Conservation (phyloP, 1,140 invertebrate species). For the Bombyx mandarina region DNA sequence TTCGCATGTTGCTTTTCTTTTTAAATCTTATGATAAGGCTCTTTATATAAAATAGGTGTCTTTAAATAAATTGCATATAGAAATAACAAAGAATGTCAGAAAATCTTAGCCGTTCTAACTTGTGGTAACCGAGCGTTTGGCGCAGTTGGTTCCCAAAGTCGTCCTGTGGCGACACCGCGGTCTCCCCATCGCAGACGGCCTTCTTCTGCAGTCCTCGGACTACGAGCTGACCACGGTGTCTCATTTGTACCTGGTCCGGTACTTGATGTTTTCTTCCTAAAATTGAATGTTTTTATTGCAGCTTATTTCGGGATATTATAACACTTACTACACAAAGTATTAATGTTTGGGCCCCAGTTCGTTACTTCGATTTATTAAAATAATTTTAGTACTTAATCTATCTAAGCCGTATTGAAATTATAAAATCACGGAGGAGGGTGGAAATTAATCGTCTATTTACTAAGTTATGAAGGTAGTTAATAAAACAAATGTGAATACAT, state of each 20-base stretch:
- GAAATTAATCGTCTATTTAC: no score
- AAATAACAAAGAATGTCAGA: neutral
- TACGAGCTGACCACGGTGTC: conserved; percentile 44
- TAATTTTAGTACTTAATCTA: no score
- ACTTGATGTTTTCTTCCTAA: conserved; percentile 15
- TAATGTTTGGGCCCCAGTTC: no score
- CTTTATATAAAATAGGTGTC: neutral
- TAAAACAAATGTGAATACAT: no score
- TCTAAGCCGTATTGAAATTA: no score
- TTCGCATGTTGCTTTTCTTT: neutral
- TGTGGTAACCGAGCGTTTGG: conserved; percentile 59
- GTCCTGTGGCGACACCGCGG: conserved; percentile 73
- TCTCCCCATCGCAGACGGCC: conserved; percentile 79
- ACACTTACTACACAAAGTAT: no score
- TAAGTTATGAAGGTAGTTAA: no score
- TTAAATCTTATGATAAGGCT: neutral
- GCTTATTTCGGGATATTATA: no score
- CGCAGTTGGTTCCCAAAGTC: conserved; percentile 77
- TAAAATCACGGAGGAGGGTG: no score
- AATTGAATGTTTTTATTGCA: no score
- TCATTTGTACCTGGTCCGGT: conserved; percentile 26
- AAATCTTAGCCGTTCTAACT: conserved; percentile 25
- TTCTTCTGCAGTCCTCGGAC: conserved; percentile 67
- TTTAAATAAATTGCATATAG: neutral
- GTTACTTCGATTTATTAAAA: no score